Conservation (phyloP, 2,888 invertebrate genomes). For the Cephus pygmeus region DNA sequence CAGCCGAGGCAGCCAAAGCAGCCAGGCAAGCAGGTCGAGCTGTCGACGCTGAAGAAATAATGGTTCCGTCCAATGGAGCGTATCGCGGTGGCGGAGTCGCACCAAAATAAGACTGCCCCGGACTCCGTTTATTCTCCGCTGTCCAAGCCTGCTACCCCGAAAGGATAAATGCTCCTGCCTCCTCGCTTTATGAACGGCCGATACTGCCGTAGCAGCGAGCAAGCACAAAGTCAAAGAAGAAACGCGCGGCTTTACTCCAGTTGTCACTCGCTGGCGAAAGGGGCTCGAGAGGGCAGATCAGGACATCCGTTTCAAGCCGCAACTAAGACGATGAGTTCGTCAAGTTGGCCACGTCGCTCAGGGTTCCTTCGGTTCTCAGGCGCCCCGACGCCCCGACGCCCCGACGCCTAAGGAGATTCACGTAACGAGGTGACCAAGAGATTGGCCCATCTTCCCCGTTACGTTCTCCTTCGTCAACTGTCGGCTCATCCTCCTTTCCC, state of each 20-base stretch:
- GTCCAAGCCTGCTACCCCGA: constrained; percentile 44
- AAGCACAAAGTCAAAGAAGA: too few relatives aligned
- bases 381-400: too few relatives aligned
- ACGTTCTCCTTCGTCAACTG: constrained; percentile 10
- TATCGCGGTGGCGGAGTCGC: constrained; percentile 38
- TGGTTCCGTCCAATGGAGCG: constrained; percentile 42
- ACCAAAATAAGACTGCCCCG: constrained; percentile 55
- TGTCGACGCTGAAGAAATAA: constrained; percentile 58
- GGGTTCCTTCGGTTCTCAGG: too few relatives aligned
- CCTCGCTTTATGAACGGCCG: constrained; percentile 29
- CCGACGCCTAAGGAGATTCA: not conserved
- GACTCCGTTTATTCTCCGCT: constrained; percentile 48
- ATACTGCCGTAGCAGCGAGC: not conserved
- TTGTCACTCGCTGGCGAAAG: too few relatives aligned
- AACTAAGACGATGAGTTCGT: too few relatives aligned
- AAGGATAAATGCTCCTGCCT: constrained; percentile 46
- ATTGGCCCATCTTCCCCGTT: constrained; percentile 1
- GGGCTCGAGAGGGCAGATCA: too few relatives aligned
- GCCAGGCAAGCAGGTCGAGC: constrained; percentile 20
- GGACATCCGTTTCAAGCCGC: too few relatives aligned
- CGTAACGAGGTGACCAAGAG: constrained; percentile 5
- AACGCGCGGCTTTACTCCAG: too few relatives aligned
- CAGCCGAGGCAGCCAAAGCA: not conserved
- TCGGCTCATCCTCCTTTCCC: constrained; percentile 34
- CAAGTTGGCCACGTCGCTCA: too few relatives aligned